Conservation (phyloP, 2,797 vertebrate species). For the Atherinosoma microstoma region DNA sequence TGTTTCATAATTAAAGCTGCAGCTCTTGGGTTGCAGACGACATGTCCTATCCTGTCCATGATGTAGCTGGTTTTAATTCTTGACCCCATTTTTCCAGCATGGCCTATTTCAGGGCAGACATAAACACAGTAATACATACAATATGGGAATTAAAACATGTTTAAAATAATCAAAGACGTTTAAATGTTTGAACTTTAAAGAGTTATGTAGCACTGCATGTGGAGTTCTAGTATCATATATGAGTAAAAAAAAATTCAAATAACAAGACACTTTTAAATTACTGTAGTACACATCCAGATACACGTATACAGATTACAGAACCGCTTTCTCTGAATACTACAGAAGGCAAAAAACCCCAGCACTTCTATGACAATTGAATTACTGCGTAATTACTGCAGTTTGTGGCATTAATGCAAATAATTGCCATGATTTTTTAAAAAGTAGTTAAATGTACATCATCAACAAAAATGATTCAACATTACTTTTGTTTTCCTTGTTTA, state of each 20-base stretch:
- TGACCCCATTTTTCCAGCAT: constrained; percentile 56
- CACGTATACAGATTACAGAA: background rate
- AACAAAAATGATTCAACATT: too few relatives aligned
- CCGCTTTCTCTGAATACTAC: background rate
- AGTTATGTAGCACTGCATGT: background rate
- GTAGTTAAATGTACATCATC: too few relatives aligned
- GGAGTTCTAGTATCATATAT: background rate
- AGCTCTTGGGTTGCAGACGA: constrained; percentile 63
- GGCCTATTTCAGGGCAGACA: constrained; percentile 38
- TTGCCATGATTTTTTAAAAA: too few relatives aligned
- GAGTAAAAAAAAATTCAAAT: background rate
- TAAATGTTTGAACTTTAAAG: background rate
- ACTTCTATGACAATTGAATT: too few relatives aligned
- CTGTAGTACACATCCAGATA: background rate
- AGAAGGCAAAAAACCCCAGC: too few relatives aligned
- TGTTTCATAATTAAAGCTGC: constrained; percentile 76
- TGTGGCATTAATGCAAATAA: too few relatives aligned
- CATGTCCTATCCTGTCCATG: constrained; percentile 48
- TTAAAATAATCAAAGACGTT: background rate
- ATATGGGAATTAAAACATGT: background rate
- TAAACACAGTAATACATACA: constrained; percentile 5
- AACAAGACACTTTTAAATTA: background rate
- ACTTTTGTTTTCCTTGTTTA: background rate
- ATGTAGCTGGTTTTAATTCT: constrained; percentile 17
- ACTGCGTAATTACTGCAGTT: too few relatives aligned